Conservation (phyloP, 2,113 vertebrate genomes). For the Colinus virginianus region DNA sequence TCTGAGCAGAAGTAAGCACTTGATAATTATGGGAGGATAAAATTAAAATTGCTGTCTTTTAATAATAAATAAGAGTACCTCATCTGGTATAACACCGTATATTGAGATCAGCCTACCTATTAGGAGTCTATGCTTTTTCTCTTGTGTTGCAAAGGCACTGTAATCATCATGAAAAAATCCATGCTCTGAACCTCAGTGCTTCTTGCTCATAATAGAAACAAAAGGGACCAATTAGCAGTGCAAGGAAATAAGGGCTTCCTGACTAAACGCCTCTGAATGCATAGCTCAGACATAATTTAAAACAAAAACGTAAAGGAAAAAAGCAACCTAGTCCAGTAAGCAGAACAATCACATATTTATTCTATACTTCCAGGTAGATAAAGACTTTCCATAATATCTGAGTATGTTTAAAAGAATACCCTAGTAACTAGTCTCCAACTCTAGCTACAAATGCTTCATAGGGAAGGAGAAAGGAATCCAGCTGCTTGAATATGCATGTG, state of each 20-base stretch:
- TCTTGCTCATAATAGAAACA: not conserved
- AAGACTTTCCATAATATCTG: not conserved
- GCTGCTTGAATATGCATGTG: not conserved
- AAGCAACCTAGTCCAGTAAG: not conserved
- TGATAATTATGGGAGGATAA: conserved; percentile 10
- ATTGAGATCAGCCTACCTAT: not conserved
- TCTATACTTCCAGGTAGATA: not conserved
- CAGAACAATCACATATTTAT: not conserved
- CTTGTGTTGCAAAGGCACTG: not conserved
- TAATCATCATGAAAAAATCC: not conserved
- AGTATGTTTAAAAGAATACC: not conserved
- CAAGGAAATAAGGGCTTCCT: conserved; percentile 28
- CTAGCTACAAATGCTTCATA: not conserved
- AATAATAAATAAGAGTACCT: conserved; percentile 26
- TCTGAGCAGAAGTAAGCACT: not conserved
- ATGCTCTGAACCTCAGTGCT: not conserved
- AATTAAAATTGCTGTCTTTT: conserved; percentile 32
- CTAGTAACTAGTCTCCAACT: not conserved
- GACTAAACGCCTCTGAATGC: not conserved
- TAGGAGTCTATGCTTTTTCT: not conserved
- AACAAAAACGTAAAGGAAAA: conserved; percentile 4
- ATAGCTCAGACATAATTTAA: conserved; percentile 20
- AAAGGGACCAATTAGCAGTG: conserved; percentile 14
- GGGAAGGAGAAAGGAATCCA: not conserved
- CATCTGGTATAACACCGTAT: not conserved